Conservation (phyloP, 2,888 invertebrate species). For the Mesorhabditis belari region DNA sequence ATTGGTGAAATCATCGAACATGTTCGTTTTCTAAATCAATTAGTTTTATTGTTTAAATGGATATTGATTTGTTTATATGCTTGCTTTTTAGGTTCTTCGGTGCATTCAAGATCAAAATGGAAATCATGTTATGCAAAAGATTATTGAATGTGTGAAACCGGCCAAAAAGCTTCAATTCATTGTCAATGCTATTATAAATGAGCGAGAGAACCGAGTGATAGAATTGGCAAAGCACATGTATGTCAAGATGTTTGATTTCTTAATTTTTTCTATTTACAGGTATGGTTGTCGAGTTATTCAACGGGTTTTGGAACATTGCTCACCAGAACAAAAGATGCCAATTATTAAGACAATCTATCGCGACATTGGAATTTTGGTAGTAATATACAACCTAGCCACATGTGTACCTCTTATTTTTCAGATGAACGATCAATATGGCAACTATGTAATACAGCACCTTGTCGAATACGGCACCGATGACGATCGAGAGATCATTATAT, state of each 20-base stretch:
- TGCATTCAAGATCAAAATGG: conserved; percentile 99
- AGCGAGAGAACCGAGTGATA: neutral
- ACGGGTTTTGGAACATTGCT: conserved; percentile 95
- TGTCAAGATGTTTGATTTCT: too few species aligned
- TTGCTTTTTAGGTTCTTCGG: conserved; percentile 68
- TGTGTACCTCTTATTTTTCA: conserved; percentile 68
- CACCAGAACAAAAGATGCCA: conserved; percentile 75
- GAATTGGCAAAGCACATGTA: conserved; percentile 78
- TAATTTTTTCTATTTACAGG: conserved; percentile 97
- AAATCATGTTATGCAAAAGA: conserved; percentile 90
- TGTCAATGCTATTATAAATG: conserved; percentile 66
- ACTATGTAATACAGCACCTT: conserved; percentile 96
- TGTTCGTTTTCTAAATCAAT: conserved; percentile 1
- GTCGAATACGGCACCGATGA: conserved; percentile 89
- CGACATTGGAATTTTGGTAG: conserved; percentile 65
- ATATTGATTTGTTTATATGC: too few species aligned
- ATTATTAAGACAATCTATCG: conserved; percentile 88
- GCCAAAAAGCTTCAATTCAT: conserved; percentile 85
- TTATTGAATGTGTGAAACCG: conserved; percentile 96
- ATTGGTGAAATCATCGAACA: conserved; percentile 94
- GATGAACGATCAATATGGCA: conserved; percentile 82
- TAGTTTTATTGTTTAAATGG: too few species aligned
- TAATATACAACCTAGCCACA: conserved; percentile 57
- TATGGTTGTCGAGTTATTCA: conserved; percentile 99
- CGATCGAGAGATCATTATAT: conserved; percentile 88